phyloP scores from a whole-genome alignment of 2,797 vertebrate genomes.

The Cyprinella venusta region DNA sequence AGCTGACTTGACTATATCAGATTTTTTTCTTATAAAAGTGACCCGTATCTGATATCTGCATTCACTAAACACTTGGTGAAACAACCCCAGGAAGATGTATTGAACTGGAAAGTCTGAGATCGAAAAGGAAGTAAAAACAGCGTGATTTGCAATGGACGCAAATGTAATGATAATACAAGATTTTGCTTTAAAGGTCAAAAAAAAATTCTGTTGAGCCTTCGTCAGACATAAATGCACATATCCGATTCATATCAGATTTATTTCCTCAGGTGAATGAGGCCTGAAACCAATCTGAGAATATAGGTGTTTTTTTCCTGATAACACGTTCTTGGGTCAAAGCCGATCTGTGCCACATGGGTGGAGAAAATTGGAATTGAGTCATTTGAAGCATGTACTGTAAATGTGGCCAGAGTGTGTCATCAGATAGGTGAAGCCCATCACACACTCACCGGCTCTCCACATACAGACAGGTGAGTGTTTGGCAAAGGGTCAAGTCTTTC shows the following conservation, averaged over 20 bases:
- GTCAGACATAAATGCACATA: background rate
- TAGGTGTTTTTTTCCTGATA: background rate
- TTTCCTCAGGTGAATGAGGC: background rate
- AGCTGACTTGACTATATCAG: background rate
- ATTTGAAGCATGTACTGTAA: background rate
- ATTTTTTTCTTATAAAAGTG: background rate
- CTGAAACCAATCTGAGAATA: background rate
- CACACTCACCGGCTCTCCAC: background rate
- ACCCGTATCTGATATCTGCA: background rate
- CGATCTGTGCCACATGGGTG: background rate
- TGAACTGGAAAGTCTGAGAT: background rate
- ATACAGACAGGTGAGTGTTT: slow-evolving; percentile 10
- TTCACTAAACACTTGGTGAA: background rate
- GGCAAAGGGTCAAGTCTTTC: slow-evolving; percentile 29
- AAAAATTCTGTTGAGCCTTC: background rate
- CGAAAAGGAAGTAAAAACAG: background rate
- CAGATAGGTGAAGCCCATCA: background rate
- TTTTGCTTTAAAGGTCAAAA: background rate
- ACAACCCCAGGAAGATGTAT: background rate
- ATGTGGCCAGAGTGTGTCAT: background rate
- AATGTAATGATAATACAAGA: too few relatives aligned
- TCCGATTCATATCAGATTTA: background rate
- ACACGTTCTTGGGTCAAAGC: background rate
- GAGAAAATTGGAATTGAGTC: background rate
- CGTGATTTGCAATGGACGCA: background rate